Base-by-base conservation (phyloP, 2,113 vertebrate species). In the Lonchura striata region DNA sequence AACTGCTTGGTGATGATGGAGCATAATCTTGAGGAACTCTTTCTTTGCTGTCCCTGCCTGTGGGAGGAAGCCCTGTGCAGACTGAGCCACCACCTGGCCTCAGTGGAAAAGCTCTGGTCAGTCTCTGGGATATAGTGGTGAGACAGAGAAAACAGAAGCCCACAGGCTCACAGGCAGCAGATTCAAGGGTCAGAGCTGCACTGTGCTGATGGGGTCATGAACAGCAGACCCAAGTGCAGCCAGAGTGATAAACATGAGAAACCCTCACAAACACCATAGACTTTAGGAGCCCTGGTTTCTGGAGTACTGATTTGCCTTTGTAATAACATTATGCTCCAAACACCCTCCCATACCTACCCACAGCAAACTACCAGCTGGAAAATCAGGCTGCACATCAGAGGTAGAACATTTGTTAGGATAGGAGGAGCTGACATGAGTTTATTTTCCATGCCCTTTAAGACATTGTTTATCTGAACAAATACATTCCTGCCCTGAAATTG, bases 291-390 rank as follows among this genome's bases (percentile, higher is more conserved):
- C 7, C 53, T 87, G 56, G 41, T 52, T 90, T 80, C 30, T 46
- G 54, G n/a, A 60, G 31, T 44, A 9, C 49, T 88, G 53, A 53
- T 23, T 91, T 50, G 46, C 39, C 33, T 87, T 65, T 75, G 25
- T 78, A 76, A 79, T 64, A 86, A 69, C 7, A 30, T 63, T 87
- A 33, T 2, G 6, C 49, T 88, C 44, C 66, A 90, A 42, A 76
- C 31, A 88, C 39, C 35, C 82, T 96, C 35, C 39, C 39, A 71
- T 82, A 71, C 24, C 28, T 52, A 75, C 27, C 49, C 41, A 74
- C 54, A 84, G n/a, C 59, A 81, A 94, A 47, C 35, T 53, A 71
- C 60, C 50, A 89, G 68, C 52, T 84, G 77, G 57, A 92, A 86
- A 84, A 96, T 61, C 56, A 84, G 52, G 78, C 59, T 84, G 52